These are phyloP conservation scores for Ranitomeya variabilis DNA, from an alignment of 2,113 vertebrate genomes.

Conservation along the genomic window DNA sequence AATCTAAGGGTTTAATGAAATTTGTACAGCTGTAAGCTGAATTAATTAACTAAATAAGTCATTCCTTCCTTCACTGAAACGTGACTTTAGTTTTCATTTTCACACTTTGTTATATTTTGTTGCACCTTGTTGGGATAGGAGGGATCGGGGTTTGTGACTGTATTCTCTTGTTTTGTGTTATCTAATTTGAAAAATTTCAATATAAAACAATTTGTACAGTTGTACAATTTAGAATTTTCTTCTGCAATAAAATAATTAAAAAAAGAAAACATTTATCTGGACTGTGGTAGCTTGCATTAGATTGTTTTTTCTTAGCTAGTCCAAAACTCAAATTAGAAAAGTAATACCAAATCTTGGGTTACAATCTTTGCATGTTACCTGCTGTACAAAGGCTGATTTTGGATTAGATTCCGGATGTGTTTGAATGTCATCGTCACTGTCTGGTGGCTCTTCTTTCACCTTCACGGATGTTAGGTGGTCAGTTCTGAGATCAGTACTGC, in stretches of 20 bases:
- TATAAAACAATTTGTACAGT: no score
- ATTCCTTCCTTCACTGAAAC: no score
- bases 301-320: not conserved
- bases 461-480: constrained; percentile 84
- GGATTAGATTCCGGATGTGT: constrained; percentile 83
- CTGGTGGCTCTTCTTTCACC: constrained; percentile 91
- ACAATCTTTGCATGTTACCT: constrained; percentile 93
- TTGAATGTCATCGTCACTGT: constrained; percentile 90
- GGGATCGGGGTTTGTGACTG: no score
- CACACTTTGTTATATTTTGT: no score
- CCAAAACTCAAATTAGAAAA: constrained; percentile 87
- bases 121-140: no score
- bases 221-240: no score
- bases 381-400: constrained; percentile 92
- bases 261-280: not conserved
- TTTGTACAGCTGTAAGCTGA: not conserved
- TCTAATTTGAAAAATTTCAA: no score
- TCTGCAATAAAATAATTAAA: not conserved
- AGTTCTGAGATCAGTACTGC: constrained; percentile 74
- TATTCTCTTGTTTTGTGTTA: no score
- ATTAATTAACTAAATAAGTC: no score
- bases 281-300: not conserved
- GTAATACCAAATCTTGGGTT: constrained; percentile 91
- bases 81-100: no score
- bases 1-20: not conserved